These are phyloP conservation scores for Cryptoprocta ferox DNA, from an alignment of 2,797 vertebrate species.

Conservation along the genomic window DNA sequence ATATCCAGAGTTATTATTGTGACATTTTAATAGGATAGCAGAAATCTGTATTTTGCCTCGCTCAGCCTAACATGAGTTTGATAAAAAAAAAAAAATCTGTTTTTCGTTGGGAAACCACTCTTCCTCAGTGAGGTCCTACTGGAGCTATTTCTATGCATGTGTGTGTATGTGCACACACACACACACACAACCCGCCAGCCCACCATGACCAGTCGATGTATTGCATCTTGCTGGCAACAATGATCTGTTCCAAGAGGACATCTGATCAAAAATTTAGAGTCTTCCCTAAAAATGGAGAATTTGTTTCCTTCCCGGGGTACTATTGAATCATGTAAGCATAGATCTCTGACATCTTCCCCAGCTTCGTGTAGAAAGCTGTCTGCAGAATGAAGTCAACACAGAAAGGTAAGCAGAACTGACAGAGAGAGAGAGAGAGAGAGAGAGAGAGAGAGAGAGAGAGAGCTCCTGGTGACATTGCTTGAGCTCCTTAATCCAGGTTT, in stretches of 20 bases:
- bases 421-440: not conserved
- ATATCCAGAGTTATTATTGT: not conserved
- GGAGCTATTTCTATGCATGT: not conserved
- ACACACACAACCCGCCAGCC: not conserved
- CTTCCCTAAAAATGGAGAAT: not conserved
- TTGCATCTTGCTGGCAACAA: not conserved
- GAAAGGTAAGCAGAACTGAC: not conserved
- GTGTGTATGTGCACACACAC: fast-evolving
- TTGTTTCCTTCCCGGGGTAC: not conserved
- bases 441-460: not conserved
- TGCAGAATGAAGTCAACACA: not conserved
- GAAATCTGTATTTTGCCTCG: not conserved
- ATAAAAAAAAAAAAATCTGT: not conserved
- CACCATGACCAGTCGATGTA: not conserved
- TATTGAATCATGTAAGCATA: not conserved
- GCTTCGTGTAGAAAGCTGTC: not conserved
- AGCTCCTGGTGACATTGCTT: not conserved
- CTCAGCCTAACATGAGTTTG: not conserved
- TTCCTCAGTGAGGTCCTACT: not conserved
- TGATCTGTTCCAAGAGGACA: not conserved
- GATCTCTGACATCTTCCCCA: not conserved
- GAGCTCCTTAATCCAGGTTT: not conserved
- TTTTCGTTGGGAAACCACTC: not conserved
- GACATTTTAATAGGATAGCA: not conserved
- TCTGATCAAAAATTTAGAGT: not conserved